phyloP scores from a whole-genome alignment of 2,888 invertebrate species.

The Iphiclides podalirius region DNA sequence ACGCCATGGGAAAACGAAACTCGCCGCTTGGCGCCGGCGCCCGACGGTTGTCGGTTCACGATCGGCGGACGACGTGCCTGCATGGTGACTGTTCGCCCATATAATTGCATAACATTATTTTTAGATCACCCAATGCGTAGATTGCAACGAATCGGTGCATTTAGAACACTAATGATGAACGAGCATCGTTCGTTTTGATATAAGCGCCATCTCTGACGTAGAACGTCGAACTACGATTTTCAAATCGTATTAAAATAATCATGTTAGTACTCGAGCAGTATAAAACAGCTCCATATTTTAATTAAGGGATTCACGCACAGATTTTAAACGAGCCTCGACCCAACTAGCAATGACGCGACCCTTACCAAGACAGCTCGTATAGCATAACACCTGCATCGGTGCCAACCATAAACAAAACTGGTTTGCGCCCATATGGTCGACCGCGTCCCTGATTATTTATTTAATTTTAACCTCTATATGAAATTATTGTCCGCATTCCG shows the following conservation, averaged over 20 bases:
- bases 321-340: not conserved
- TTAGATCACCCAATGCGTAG: not conserved
- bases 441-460: conserved; percentile 55
- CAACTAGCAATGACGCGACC: conserved; percentile 23
- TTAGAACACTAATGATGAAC: no score
- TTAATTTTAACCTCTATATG: conserved; percentile 50
- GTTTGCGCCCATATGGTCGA: conserved; percentile 62
- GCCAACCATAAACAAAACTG: conserved; percentile 41
- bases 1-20: conserved; percentile 25
- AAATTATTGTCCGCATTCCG: conserved; percentile 58
- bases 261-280: no score
- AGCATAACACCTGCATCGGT: conserved; percentile 19
- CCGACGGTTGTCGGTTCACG: conserved; percentile 38
- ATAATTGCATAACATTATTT: not conserved
- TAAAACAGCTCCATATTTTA: no score
- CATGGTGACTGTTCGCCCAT: not conserved
- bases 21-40: conserved; percentile 65
- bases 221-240: no score
- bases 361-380: conserved; percentile 9
- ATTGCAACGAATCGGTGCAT: not conserved
- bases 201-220: no score
- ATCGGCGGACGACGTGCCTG: conserved; percentile 20
- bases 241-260: no score
- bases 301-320: no score
- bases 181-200: no score